phyloP scores from a whole-genome alignment of 2,113 vertebrate species.

The Burhinus bistriatus region DNA sequence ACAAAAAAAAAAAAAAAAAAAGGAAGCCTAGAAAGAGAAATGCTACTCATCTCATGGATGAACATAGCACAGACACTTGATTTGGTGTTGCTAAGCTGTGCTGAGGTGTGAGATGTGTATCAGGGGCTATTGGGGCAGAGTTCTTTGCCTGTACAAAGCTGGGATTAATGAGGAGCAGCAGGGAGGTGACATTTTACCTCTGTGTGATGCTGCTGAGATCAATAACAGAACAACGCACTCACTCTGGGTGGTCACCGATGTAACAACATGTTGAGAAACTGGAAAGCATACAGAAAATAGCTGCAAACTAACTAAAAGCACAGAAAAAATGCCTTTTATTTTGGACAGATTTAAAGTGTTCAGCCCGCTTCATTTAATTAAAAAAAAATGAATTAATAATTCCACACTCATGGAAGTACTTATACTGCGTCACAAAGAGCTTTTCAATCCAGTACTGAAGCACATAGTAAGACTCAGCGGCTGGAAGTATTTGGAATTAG shows the following conservation, averaged over 20 bases:
- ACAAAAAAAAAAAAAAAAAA: neutral
- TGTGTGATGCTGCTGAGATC: slow-evolving; percentile 19
- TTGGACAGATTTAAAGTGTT: neutral
- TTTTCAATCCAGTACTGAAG: neutral
- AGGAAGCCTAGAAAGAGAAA: neutral
- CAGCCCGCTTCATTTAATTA: neutral
- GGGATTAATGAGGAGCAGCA: slow-evolving; percentile 47
- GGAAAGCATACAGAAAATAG: neutral
- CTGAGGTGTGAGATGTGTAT: neutral
- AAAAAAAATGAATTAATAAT: neutral
- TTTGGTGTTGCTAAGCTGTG: neutral
- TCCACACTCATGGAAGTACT: neutral
- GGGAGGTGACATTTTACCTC: slow-evolving; percentile 49
- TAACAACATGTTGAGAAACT: neutral
- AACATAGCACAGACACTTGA: neutral
- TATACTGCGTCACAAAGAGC: neutral
- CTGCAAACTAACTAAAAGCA: neutral
- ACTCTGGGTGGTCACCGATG: neutral
- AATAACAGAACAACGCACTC: slow-evolving; percentile 5
- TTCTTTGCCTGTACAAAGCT: neutral
- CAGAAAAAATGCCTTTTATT: rapidly evolving
- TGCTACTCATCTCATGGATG: neutral
- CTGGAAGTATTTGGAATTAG: neutral
- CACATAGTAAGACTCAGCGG: neutral
- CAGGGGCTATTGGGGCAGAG: neutral